Evolutionary conservation across 2,797 vertebrate genomes (phyloP).

Genomic region (Cyclura pinguis): DNA sequence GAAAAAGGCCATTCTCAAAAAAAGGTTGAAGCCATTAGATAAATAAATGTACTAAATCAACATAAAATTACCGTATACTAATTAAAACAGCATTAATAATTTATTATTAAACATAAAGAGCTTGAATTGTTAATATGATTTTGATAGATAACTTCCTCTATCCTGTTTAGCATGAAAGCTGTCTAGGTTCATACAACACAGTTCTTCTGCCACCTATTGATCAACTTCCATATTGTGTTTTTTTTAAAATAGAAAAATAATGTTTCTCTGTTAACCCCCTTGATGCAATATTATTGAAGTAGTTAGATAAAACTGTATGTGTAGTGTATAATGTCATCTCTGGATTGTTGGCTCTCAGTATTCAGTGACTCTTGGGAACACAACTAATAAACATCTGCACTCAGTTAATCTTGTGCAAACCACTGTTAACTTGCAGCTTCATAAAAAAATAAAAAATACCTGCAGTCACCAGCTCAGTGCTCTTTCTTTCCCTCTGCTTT

Average conservation of each 20-base stretch:
- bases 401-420: neutral
- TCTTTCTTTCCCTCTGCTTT: too few species aligned
- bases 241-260: neutral
- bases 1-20: neutral
- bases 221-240: neutral
- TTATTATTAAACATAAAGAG: neutral
- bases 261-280: neutral
- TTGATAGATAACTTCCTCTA: rapidly evolving
- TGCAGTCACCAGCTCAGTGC: too few species aligned
- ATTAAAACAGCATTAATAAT: constrained; percentile 12
- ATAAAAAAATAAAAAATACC: too few species aligned
- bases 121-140: neutral
- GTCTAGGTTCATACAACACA: constrained; percentile 32
- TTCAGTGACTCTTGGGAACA: neutral
- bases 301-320: neutral
- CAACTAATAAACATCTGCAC: neutral
- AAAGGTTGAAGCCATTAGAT: neutral
- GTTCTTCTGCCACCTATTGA: constrained; percentile 74
- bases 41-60: neutral
- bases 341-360: neutral
- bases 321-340: neutral
- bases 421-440: too few species aligned
- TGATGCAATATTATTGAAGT: neutral
- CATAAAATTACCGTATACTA: neutral
- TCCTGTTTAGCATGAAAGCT: rapidly evolving